Percentiles rank a stretch among this genome's conserved stretches.
Conservation (phyloP, 2,797 vertebrate species). For the Epinephelus awoara region DNA sequence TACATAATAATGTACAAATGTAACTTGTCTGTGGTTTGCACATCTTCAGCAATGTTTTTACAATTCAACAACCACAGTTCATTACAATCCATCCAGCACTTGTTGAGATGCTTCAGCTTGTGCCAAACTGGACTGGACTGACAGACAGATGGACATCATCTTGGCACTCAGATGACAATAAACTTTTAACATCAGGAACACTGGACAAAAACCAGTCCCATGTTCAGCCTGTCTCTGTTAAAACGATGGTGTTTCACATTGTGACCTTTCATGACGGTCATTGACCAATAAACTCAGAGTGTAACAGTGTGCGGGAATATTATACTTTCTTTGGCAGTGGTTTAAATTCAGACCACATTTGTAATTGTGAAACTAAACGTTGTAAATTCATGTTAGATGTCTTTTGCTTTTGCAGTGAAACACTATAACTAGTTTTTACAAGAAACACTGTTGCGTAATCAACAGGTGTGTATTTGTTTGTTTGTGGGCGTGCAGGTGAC, state of each 20-base stretch:
- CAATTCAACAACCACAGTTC: background rate
- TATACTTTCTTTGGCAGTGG: background rate
- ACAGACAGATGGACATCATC: background rate
- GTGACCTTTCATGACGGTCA: background rate
- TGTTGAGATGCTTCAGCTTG: background rate
- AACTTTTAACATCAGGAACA: too few relatives aligned
- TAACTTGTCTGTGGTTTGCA: too few relatives aligned
- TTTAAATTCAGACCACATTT: background rate
- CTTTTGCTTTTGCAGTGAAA: too few relatives aligned
- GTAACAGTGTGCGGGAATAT: background rate
- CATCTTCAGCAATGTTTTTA: too few relatives aligned
- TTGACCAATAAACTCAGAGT: background rate
- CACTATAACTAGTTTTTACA: background rate
- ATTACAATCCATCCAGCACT: background rate
- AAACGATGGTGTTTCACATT: background rate
- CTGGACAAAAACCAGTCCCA: too few relatives aligned
- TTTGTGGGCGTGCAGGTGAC: conserved; percentile 7
- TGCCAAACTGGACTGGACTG: background rate
- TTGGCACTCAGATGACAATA: too few relatives aligned
- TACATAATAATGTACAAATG: too few relatives aligned
- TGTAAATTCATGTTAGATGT: background rate
- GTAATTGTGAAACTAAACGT: conserved; percentile 23
- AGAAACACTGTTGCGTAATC: conserved; percentile 12
- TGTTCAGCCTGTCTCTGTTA: background rate
- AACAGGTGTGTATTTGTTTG: background rate